These are phyloP conservation scores for Zaprionus africanus DNA, from an alignment of 1,140 invertebrate genomes.

Conservation along the genomic window DNA sequence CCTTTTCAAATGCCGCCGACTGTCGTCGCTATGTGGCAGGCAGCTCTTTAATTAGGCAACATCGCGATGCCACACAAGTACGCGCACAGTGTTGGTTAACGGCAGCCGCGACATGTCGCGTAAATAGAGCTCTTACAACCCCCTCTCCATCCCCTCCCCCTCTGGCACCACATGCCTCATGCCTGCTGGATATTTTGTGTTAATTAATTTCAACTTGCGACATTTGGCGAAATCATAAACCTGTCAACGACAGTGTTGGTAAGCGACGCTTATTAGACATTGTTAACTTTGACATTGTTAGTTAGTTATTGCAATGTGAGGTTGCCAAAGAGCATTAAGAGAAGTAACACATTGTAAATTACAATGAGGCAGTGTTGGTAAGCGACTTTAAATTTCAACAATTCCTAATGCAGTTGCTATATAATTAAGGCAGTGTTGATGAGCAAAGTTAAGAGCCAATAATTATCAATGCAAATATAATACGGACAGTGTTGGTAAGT, in stretches of 20 bases:
- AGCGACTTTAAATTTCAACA: too few relatives aligned
- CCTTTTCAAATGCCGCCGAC: constrained; percentile 42
- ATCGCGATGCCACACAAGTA: constrained; percentile 8
- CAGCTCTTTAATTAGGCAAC: constrained; percentile 41
- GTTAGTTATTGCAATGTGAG: too few relatives aligned
- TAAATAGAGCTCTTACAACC: too few relatives aligned
- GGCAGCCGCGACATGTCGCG: not conserved
- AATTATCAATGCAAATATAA: not conserved
- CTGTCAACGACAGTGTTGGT: constrained; percentile 1
- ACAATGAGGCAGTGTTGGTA: too few relatives aligned
- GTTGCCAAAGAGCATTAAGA: too few relatives aligned
- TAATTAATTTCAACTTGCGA: constrained; percentile 7
- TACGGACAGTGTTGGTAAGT: too few relatives aligned
- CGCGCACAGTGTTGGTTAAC: constrained; percentile 7
- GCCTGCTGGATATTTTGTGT: not conserved
- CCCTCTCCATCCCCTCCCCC: too few relatives aligned
- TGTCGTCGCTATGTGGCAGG: constrained; percentile 26
- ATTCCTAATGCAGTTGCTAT: too few relatives aligned
- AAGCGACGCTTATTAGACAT: not conserved
- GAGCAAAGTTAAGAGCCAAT: not conserved
- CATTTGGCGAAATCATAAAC: not conserved
- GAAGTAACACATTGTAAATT: too few relatives aligned
- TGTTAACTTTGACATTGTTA: not conserved
- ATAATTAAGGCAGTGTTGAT: too few relatives aligned
- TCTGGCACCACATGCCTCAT: not conserved